These are phyloP conservation scores for Ondatra zibethicus DNA, from an alignment of 2,113 vertebrate genomes.

Conservation along the genomic window DNA sequence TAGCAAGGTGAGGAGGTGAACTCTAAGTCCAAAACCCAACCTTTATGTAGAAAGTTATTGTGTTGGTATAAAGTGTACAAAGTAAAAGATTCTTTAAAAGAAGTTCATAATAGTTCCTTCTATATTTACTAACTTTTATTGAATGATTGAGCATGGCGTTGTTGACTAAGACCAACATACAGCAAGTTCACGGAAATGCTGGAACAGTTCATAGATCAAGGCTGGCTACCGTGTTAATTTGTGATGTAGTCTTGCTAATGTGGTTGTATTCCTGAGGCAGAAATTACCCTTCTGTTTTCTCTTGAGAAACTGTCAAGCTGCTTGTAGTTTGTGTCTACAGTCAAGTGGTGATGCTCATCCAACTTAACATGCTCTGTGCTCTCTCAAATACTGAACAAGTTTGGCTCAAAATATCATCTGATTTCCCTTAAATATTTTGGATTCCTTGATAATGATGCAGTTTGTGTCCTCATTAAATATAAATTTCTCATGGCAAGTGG, in stretches of 20 bases:
- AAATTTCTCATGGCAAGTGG: conserved; percentile 40
- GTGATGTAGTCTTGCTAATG: not conserved
- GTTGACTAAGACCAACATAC: not conserved
- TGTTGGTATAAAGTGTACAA: not conserved
- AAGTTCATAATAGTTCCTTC: not conserved
- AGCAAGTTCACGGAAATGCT: not conserved
- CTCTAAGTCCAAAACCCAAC: not conserved
- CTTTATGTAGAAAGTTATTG: not conserved
- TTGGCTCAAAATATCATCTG: not conserved
- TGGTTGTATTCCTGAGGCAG: not conserved
- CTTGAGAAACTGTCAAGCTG: not conserved
- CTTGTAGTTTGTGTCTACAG: not conserved
- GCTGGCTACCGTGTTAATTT: not conserved
- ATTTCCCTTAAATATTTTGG: conserved; percentile 33
- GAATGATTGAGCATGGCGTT: not conserved
- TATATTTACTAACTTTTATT: not conserved
- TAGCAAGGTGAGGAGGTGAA: not conserved
- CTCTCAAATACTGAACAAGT: not conserved
- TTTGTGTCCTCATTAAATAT: conserved; percentile 41
- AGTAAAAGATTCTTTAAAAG: not conserved
- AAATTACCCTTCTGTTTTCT: not conserved
- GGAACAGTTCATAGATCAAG: not conserved
- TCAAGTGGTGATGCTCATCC: not conserved
- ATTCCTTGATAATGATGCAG: conserved; percentile 28
- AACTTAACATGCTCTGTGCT: not conserved